A percentile compares a stretch with the other conserved stretches of the same genome.
Evolutionary conservation across 2,797 vertebrate species (phyloP).

Genomic region (Sarcoramphus papa): DNA sequence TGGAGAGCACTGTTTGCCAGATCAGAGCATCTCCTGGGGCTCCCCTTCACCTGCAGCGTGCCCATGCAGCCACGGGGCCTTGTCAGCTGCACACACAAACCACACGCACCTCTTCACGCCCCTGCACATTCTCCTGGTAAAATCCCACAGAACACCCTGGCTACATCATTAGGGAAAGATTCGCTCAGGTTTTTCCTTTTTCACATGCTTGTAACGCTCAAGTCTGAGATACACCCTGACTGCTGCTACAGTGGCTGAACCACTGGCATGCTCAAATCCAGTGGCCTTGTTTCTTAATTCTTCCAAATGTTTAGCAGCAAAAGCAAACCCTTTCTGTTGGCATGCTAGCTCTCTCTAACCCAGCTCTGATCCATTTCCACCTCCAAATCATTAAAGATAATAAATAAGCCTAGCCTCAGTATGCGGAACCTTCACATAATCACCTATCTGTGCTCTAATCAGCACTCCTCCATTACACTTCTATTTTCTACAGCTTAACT

Average conservation of each 20-base stretch:
- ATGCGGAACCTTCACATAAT: background rate
- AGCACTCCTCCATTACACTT: background rate
- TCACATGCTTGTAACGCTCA: accelerated
- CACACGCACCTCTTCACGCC: accelerated
- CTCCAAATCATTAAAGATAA: conserved; percentile 3
- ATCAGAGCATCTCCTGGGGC: background rate
- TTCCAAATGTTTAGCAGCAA: background rate
- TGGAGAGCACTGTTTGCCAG: accelerated
- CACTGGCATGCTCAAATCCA: accelerated
- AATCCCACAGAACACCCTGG: background rate
- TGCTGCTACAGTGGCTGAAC: accelerated
- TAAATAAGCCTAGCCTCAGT: background rate
- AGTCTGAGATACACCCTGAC: background rate
- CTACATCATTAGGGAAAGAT: background rate
- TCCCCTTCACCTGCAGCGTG: background rate
- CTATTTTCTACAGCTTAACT: conserved; percentile 21
- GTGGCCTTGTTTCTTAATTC: background rate
- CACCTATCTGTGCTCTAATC: background rate
- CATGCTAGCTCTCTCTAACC: background rate
- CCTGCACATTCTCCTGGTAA: accelerated
- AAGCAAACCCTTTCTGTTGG: background rate
- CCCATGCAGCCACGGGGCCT: accelerated
- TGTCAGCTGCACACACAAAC: background rate
- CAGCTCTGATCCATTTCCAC: background rate
- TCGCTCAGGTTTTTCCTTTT: accelerated